Evolutionary conservation across 2,113 vertebrate species (phyloP).

Genomic region (Pterophyllum scalare): DNA sequence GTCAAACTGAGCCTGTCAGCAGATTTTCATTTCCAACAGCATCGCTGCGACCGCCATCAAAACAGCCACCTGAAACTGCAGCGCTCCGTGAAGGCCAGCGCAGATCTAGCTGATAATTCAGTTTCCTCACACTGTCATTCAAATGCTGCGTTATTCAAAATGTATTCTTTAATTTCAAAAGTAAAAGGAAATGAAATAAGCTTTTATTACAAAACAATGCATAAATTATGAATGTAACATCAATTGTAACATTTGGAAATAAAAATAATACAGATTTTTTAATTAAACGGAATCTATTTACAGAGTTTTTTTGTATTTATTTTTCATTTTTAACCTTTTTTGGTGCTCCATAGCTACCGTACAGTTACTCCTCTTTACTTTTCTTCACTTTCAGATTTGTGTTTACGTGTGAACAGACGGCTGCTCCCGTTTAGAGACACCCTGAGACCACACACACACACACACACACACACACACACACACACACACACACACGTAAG

Average conservation of each 20-base stretch:
- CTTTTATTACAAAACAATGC: background rate
- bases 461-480: background rate
- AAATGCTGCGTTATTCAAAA: background rate
- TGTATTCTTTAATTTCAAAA: background rate
- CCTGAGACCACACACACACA: background rate
- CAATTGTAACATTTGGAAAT: background rate
- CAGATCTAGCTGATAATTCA: too few species aligned
- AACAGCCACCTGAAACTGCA: fast-evolving
- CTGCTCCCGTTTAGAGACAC: too few species aligned
- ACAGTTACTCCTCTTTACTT: too few species aligned
- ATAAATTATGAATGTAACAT: background rate
- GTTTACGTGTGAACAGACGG: background rate
- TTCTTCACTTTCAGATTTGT: too few species aligned
- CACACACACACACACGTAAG: background rate
- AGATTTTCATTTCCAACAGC: background rate
- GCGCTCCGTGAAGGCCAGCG: background rate
- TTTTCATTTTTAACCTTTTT: background rate
- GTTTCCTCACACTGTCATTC: background rate
- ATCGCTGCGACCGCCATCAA: too few species aligned
- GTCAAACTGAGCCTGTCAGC: background rate
- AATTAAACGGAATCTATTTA: background rate
- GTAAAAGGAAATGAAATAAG: background rate
- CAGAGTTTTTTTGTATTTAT: background rate
- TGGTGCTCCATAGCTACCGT: background rate
- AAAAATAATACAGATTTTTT: background rate